Base-by-base conservation (phyloP, 2,888 invertebrate genomes). In the Metalampra italica region DNA sequence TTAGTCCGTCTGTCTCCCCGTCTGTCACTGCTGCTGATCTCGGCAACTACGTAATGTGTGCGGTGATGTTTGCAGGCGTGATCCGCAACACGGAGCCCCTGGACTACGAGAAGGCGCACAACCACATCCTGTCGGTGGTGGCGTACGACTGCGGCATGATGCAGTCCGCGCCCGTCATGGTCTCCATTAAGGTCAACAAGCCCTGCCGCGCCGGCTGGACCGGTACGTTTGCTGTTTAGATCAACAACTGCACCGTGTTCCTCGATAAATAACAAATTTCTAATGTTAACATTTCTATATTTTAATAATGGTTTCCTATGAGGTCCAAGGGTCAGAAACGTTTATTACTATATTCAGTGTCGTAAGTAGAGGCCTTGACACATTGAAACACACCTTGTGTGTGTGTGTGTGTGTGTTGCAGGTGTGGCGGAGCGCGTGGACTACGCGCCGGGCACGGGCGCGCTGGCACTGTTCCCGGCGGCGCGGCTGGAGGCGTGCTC, bases 111-210 rank as follows among this genome's bases (percentile, higher is more conserved):
- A 92, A 94, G 54, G 95, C 96, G 7, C 97, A 98, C 89, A 98
- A 98, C 82, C 98, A 98, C 90, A 98, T 99, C 64, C 90, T 99
- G 45, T 97, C 97, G 32, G 97, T 99, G 53, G 97, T 98, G 53
- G 99, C 99, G 1, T 97, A 97, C 77, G 99, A 99, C 85, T 99
- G 99, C 82, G 98, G 98, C 43, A 97, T 97, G 96, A 94, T 96
- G 76, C 94, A 95, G 76, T 98, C 98, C 0, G 92, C 95, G 39
- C 97, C 98, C 0, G 97, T 97, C 45, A 95, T 98, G 94, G 97
- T 99, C 68, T 99, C 98, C 71, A 95, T 99, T 78, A 97, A 97
- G 82, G 97, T 98, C 59, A 93, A 94, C 72, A 92, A 95, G 58
- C 93, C 94, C 37, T 96, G 96, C 80, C 92, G 92, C 50, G 91